These are phyloP conservation scores for Ectobius pallidus DNA, from an alignment of 2,888 invertebrate species.

Conservation along the genomic window DNA sequence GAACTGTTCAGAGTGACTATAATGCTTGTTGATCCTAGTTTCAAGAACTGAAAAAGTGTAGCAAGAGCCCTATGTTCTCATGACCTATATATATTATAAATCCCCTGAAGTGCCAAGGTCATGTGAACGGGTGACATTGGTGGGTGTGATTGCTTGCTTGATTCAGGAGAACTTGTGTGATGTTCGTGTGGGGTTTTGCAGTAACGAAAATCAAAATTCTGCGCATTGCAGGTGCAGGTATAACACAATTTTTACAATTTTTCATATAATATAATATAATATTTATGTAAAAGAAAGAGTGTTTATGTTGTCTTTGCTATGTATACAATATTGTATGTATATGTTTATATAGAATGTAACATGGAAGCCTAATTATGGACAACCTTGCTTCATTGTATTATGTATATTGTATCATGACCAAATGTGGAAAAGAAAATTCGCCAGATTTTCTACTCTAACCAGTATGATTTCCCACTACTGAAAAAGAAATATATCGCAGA, in stretches of 20 bases:
- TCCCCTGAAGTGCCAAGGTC: conserved; percentile 41
- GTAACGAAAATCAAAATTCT: conserved; percentile 43
- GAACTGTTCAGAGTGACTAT: conserved; percentile 27
- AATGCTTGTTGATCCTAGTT: conserved; percentile 27
- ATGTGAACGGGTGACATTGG: conserved; percentile 14
- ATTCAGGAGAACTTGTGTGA: conserved; percentile 36
- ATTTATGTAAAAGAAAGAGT: conserved; percentile 42
- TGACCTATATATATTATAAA: conserved; percentile 34
- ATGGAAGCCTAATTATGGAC: background rate
- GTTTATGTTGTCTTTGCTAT: conserved; percentile 42
- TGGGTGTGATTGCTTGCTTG: conserved; percentile 14
- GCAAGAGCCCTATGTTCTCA: conserved; percentile 33
- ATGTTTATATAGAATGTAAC: conserved; percentile 40
- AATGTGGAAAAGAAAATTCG: too few relatives aligned
- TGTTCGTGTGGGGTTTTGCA: conserved; percentile 35
- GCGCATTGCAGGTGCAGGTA: conserved; percentile 40
- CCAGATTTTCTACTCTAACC: conserved; percentile 6
- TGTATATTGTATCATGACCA: conserved; percentile 30
- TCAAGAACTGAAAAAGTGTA: conserved; percentile 29
- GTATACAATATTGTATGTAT: conserved; percentile 42
- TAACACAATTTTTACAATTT: conserved; percentile 41
- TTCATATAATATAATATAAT: conserved; percentile 42
- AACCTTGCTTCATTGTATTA: conserved; percentile 26
- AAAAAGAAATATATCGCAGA: background rate
- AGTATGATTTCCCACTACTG: conserved; percentile 2